A percentile compares a stretch with the other conserved stretches of the same genome.
Conservation (phyloP, 1,140 invertebrate genomes). For the Acyrthosiphon pisum region DNA sequence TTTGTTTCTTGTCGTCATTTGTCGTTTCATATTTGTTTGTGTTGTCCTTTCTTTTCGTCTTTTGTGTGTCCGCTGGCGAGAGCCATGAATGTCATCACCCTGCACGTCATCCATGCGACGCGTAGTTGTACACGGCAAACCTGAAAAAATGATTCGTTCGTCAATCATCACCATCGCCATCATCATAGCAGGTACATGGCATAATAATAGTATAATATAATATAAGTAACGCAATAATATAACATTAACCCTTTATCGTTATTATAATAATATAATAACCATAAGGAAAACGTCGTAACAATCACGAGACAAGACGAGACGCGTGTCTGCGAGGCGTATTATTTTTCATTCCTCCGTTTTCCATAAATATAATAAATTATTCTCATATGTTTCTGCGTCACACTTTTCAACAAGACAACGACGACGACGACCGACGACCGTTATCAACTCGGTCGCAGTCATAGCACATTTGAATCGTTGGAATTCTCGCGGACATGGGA, state of each 20-base stretch:
- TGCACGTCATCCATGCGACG: background rate
- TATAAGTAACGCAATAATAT: background rate
- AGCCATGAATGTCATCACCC: background rate
- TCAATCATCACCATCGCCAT: background rate
- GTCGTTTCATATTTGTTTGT: background rate
- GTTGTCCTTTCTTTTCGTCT: background rate
- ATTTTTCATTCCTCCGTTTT: background rate
- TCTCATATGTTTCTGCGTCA: background rate
- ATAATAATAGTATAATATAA: slow-evolving; percentile 1
- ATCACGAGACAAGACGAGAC: background rate
- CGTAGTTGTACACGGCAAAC: background rate
- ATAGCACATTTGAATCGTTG: background rate
- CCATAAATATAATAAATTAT: background rate
- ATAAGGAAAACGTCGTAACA: background rate
- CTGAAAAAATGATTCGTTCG: background rate
- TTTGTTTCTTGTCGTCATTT: background rate
- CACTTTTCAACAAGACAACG: background rate
- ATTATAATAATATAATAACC: too few species aligned
- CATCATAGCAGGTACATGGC: background rate
- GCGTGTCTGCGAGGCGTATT: background rate
- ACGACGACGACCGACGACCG: background rate
- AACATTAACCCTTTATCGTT: background rate
- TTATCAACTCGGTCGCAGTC: background rate
- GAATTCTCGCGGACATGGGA: slow-evolving; percentile 9
- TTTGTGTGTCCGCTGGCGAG: background rate